Conservation (phyloP, 2,113 vertebrate genomes). For the Lagopus leucura region DNA sequence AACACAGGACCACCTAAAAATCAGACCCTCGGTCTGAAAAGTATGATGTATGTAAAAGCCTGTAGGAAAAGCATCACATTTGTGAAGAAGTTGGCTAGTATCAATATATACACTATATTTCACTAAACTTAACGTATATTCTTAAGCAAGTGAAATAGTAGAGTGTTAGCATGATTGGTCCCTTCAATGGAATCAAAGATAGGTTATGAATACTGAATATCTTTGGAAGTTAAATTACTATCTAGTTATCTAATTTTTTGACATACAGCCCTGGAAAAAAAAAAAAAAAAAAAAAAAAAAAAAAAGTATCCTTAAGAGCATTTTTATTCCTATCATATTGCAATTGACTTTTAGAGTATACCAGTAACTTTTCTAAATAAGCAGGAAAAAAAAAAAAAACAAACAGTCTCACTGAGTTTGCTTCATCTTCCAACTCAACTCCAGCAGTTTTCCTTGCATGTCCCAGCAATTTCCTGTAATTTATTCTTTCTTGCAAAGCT, state of each 20-base stretch:
- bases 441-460: background rate
- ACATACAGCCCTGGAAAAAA: background rate
- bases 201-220: background rate
- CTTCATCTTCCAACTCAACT: background rate
- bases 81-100: background rate
- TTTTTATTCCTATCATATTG: background rate
- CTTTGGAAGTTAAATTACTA: slow-evolving; percentile 19
- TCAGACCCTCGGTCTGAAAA: no score
- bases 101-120: background rate
- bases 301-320: background rate
- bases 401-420: background rate
- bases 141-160: background rate
- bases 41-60: no score
- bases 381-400: background rate
- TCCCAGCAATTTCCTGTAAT: slow-evolving; percentile 1
- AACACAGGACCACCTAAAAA: no score
- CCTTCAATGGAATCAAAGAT: background rate
- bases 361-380: background rate
- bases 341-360: background rate
- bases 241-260: background rate
- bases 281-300: background rate
- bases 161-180: background rate
- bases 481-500: background rate
- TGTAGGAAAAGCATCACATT: background rate
- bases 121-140: background rate